Base-by-base conservation (phyloP, 2,888 invertebrate species). In the Gryllus longicercus region DNA sequence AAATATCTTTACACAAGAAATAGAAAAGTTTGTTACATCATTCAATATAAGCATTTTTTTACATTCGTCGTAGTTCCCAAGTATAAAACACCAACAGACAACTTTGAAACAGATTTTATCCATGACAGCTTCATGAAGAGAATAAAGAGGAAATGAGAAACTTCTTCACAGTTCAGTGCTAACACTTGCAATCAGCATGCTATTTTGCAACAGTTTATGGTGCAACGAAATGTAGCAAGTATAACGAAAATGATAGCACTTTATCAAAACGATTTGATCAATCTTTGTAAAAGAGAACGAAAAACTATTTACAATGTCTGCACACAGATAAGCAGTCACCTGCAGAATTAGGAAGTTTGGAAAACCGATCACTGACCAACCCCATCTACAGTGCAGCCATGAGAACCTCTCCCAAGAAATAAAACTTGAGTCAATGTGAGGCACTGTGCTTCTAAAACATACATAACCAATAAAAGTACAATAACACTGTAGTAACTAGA, bases 401-500 rank as follows among this genome's bases (percentile, higher is more conserved):
- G 38, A 38, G 38, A 38, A 38, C 38, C 38, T 38, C 38, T 38
- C 38, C 38, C 38, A 63, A 63, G 63, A 63, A 63, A n/a, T 38
- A n/a, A n/a, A 63, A 63, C 63, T 38, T 38, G 38, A 63, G 63
- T 63, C n/a, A 18, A 14, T 63, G 16, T 14, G 63, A 63, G 63
- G 63, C 63, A 63, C 63, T 63, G 63, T 18, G 63, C n/a, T 63
- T n/a, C 63, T 63, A 63, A 63, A 63, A 63, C 63, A 63, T 63
- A 63, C n/a, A 63, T 18, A 63, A 63, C 63, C 63, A 63, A n/a
- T 14, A 63, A n/a, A 63, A 63, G 63, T 63, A 63, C 16, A 63
- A 63, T 63, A 38, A n/a, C 63, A 63, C 63, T n/a, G 63, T n/a
- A n/a, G 14, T 63, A 63, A 63, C n/a, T 63, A 98, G 90, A 98